Evolutionary conservation across 2,797 vertebrate species (phyloP).

Genomic region (Pteronotus mesoamericanus): DNA sequence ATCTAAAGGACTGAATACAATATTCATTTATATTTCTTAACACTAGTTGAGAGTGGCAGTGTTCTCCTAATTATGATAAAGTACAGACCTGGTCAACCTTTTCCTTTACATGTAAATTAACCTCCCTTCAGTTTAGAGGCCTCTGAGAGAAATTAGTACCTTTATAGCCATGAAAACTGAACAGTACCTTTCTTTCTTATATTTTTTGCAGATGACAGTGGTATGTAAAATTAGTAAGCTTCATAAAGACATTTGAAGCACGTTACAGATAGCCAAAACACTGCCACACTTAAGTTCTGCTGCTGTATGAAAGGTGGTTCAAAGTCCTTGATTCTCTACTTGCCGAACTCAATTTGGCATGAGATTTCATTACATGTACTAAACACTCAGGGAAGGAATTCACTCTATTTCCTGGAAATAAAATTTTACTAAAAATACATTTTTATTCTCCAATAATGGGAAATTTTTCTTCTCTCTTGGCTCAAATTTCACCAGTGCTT

Average conservation of each 20-base stretch:
- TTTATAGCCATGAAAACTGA: background rate
- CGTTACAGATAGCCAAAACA: background rate
- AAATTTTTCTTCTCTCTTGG: background rate
- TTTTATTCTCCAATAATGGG: background rate
- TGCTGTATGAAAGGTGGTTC: background rate
- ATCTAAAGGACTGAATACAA: background rate
- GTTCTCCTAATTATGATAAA: background rate
- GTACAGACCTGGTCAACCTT: background rate
- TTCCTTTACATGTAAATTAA: background rate
- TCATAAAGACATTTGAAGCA: background rate
- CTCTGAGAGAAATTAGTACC: background rate
- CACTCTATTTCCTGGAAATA: slow-evolving; percentile 19
- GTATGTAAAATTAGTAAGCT: background rate
- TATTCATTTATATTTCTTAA: background rate
- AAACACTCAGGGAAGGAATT: background rate
- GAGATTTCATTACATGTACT: background rate
- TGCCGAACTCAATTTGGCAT: background rate
- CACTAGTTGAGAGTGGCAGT: background rate
- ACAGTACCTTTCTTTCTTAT: background rate
- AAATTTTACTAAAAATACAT: background rate
- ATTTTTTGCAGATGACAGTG: background rate
- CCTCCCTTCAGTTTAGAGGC: background rate
- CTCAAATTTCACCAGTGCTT: background rate
- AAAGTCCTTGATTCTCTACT: background rate
- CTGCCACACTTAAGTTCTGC: background rate